These are phyloP conservation scores for Poecilus cupreus DNA, from an alignment of 2,888 invertebrate species.

Conservation along the genomic window DNA sequence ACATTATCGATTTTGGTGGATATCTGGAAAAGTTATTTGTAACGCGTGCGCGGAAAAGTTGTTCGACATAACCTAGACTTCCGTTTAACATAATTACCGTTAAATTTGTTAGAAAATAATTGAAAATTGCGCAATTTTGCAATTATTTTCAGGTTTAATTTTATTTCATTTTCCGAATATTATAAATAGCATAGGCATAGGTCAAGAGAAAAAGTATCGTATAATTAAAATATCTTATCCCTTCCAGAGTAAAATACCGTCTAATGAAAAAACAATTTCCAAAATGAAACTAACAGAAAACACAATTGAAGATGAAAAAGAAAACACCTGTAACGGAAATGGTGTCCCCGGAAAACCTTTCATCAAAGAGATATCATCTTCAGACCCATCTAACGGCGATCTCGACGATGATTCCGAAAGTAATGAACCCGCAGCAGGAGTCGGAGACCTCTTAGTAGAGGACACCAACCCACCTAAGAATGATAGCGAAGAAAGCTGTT, in stretches of 20 bases:
- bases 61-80: background rate
- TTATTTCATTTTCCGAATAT: background rate
- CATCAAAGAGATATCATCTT: background rate
- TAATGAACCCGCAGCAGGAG: background rate
- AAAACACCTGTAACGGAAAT: conserved; percentile 28
- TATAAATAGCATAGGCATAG: background rate
- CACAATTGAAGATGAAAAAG: conserved; percentile 7
- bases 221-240: background rate
- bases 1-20: conserved; percentile 24
- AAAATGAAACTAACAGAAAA: conserved; percentile 36
- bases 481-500: background rate
- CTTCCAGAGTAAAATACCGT: conserved; percentile 1
- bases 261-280: conserved; percentile 33
- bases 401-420: background rate
- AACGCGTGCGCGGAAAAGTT: background rate
- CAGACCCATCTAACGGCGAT: background rate
- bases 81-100: background rate
- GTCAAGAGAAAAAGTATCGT: background rate
- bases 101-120: too few species aligned
- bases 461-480: conserved; percentile 20
- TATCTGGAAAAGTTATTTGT: background rate
- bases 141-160: too few species aligned
- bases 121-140: background rate
- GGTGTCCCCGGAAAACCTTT: background rate
- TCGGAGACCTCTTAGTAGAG: conserved; percentile 38